A percentile compares a stretch with the other conserved stretches of the same genome.
These are phyloP conservation scores for Elachura formosa DNA, from an alignment of 2,113 vertebrate species.

Conservation along the genomic window DNA sequence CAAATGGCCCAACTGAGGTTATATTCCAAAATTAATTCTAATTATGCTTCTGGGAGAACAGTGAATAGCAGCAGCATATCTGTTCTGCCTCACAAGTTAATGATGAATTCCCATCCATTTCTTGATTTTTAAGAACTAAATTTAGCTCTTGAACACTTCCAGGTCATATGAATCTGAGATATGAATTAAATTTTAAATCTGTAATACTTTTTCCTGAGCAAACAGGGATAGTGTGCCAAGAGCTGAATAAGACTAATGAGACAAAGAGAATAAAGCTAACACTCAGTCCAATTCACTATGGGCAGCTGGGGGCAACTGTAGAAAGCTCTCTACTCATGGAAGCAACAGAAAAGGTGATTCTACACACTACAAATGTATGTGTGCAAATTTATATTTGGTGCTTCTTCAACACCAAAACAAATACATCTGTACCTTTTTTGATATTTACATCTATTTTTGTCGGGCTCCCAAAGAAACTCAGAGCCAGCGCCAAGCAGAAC, in stretches of 20 bases:
- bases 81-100: neutral
- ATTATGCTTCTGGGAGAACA: neutral
- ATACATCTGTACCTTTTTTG: neutral
- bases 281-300: neutral
- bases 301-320: neutral
- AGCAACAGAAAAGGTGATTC: neutral
- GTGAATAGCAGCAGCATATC: neutral
- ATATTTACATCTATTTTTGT: neutral
- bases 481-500: neutral
- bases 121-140: neutral
- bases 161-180: neutral
- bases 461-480: neutral
- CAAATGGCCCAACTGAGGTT: neutral
- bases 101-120: neutral
- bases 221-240: neutral
- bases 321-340: neutral
- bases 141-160: neutral
- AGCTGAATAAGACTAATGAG: neutral
- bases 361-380: neutral
- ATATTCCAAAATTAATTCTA: neutral
- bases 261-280: neutral
- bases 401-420: neutral
- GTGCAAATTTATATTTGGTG: neutral
- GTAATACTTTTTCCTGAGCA: neutral
- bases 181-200: neutral